Evolutionary conservation across 2,888 invertebrate genomes (phyloP), one percentile per base, ranked within the genome.

Genomic region (Tetheella fluctuosa): DNA sequence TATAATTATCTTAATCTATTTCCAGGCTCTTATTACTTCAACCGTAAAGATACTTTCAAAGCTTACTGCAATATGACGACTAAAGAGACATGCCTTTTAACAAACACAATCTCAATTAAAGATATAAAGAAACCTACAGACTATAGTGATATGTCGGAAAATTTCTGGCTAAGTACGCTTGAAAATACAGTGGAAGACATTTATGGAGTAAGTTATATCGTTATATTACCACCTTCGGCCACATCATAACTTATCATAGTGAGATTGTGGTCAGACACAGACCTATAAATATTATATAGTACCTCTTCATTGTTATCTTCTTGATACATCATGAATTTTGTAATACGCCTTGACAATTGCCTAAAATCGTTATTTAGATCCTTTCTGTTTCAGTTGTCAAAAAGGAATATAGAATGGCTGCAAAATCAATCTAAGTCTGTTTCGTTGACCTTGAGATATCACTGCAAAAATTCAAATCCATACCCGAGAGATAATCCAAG

Each of bases 401-500:
- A n/a, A 17, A n/a, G 10, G 7, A 25, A 54, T 8, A 28, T 54
- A n/a, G 7, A 23, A 5, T 76, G 70, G 75, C 64, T 80, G 0
- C 71, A 71, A 57, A 6, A 56, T 7, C 52, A 58, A 6, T 71
- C 79, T 0, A 52, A 13, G 0, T 62, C 52, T n/a, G 73, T 70
- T 6, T 69, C 61, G 15, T 70, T 76, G 63, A 74, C 48, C 0
- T 62, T 81, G 17, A 70, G 68, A 58, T 76, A 71, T 30, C 63
- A 79, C 39, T 79, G 81, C 25, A 28, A 63, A 0, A 67, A 80
- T 23, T 76, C 76, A 1, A 63, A 62, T 10, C 69, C 76, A 0
- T 65, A 28, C 15, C 53, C 62, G 1, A 23, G 25, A 30, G 7
- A n/a, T 30, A 4, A n/a, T 30, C 42, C 57, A 4, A 23, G 59